Base-by-base conservation (phyloP, 1,140 invertebrate species). In the Ostrea edulis region DNA sequence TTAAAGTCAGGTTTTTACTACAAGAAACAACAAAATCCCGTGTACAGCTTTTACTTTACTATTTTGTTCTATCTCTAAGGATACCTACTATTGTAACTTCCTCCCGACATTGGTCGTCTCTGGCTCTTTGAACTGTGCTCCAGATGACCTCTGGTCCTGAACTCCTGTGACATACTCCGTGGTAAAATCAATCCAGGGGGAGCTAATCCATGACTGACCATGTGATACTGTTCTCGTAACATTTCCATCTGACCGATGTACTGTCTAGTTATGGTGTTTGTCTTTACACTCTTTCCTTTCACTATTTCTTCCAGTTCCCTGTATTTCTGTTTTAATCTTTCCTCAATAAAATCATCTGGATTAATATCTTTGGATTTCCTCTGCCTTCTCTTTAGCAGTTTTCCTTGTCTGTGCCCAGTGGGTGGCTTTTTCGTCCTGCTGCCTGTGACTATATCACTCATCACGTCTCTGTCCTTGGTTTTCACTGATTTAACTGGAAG, bases 201-300 rank as follows among this genome's bases (percentile, higher is more conserved):
- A 25, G 88, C 87, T 53, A 91, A 65, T 58, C 90, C 90, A 88
- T 91, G 90, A 55, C 90, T 89, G n/a, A 86, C 88, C 62, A 53
- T 87, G 8, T 82, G 68, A 82, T 91, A 91, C 87, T 89, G 89
- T 14, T 85, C 71, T 12, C 89, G 68, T 71, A 91, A 62, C 12
- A 53, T 55, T 81, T 91, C 87, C 88, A 91, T 91, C 53, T 91
- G 90, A 17, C 86, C 85, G 8, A 88, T 82, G 52, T 91, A 86
- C 11, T 89, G 87, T 8, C 86, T 58, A 53, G 90, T 90, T 22
- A 90, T 25, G 5, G 84, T 82, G 20, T 58, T 68, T 85, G 89
- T 81, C 53, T 51, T 55, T 20, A 85, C 7, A n/a, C 17, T 55
- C 52, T 62, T 55, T 29, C 83, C 83, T 25, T 62, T 29, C 84